Base-by-base conservation (phyloP, 2,113 vertebrate genomes). In the Mungos mungo region DNA sequence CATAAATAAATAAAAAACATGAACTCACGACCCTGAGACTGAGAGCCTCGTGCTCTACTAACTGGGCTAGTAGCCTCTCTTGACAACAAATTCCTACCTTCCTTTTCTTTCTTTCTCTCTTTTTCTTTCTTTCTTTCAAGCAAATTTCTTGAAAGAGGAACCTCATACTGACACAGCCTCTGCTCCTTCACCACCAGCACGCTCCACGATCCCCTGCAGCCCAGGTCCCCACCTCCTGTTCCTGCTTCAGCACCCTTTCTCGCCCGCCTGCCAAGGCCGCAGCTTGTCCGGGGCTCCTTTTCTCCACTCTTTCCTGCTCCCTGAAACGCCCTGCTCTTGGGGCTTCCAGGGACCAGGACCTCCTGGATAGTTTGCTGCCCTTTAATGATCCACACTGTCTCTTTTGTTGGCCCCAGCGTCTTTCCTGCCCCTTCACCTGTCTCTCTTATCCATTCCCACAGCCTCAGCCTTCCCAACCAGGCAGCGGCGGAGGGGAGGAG, bases 211-310 rank as follows among this genome's bases (percentile, higher is more conserved):
- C 1, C 31, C 65, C 19, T 14, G 33, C 1, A 4, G 14, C 13
- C 69, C 19, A 3, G 0, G 0, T 16, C 77, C 84, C 0, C 3
- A 45, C 31, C 38, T n/a, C 27, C 35, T 19, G 9, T 63, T 47
- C 41, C 57, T 18, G 76, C 63, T 35, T 25, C 23, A 10, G 35
- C 12, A 29, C 6, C 31, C 47, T 35, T 50, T 31, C 63, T 9
- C 1, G 0, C 33, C 27, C 11, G 7, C 31, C 35, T 79, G 50
- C 86, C n/a, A 16, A 31, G 38, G 6, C 80, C 3, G 6, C 31
- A 3, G 23, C 35, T 9, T 35, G 5, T 35, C 19, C 35, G 5
- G 8, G 15, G 47, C n/a, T n/a, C 33, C 15, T 74, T 47, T 7
- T 65, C n/a, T 45, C 27, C 86, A 23, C 63, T 41, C 5, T 35